Conservation (phyloP, 2,797 vertebrate species). For the Syngnathus acus region DNA sequence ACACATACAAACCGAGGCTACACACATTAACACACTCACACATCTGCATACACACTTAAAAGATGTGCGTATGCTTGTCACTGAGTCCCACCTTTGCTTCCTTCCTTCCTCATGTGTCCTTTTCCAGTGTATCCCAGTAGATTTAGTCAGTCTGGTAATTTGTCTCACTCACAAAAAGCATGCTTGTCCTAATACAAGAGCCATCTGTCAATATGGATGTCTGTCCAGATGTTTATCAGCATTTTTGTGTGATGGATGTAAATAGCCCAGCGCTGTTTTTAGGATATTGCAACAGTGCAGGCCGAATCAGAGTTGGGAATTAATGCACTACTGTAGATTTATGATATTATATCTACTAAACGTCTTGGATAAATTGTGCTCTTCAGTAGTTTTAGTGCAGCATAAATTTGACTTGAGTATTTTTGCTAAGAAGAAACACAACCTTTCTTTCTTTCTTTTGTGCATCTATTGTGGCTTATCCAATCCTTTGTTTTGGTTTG, state of each 20-base stretch:
- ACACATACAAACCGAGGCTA: background rate
- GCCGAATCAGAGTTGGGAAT: background rate
- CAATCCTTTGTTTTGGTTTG: no score
- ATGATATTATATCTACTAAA: background rate
- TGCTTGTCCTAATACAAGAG: slow-evolving; percentile 43
- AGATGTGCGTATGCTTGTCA: slow-evolving; percentile 43
- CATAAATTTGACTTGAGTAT: no score
- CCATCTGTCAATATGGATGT: slow-evolving; percentile 52
- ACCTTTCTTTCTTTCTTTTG: no score
- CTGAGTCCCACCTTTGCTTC: slow-evolving; percentile 45
- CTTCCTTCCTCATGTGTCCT: slow-evolving; percentile 34
- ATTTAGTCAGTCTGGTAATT: slow-evolving; percentile 36
- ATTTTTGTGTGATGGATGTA: slow-evolving; percentile 9
- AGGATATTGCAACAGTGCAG: background rate
- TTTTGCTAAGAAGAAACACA: no score
- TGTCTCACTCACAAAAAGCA: slow-evolving; percentile 45
- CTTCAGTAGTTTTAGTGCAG: background rate
- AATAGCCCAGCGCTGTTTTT: background rate
- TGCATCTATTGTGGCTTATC: no score
- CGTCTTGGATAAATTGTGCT: background rate
- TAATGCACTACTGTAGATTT: background rate
- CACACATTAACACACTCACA: slow-evolving; percentile 11
- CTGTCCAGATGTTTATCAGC: slow-evolving; percentile 49
- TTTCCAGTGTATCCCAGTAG: slow-evolving; percentile 46
- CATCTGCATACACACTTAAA: slow-evolving; percentile 41